These are phyloP conservation scores for Bolborhynchus lineola DNA, from an alignment of 2,113 vertebrate species.

Conservation along the genomic window DNA sequence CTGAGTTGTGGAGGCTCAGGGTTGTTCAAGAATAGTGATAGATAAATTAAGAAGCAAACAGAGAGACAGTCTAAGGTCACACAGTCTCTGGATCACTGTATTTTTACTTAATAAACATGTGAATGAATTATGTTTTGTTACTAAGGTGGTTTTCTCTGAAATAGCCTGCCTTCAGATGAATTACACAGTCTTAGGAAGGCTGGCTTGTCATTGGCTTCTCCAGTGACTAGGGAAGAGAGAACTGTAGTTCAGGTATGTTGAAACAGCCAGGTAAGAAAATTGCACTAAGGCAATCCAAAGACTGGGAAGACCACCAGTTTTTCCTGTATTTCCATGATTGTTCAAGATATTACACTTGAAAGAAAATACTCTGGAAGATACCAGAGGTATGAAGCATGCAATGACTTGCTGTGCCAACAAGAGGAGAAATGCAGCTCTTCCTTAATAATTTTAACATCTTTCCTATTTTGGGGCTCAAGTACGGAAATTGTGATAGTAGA, in stretches of 20 bases:
- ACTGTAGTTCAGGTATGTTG: neutral
- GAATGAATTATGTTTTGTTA: neutral
- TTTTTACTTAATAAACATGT: neutral
- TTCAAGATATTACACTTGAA: neutral
- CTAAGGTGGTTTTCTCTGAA: neutral
- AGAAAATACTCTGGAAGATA: neutral
- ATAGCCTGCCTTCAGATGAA: neutral
- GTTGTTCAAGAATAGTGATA: neutral
- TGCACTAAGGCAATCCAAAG: neutral
- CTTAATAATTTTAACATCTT: neutral
- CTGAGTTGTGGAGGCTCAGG: neutral
- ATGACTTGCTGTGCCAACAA: neutral
- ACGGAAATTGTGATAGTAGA: neutral
- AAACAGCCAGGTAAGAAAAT: neutral
- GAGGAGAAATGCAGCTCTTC: neutral
- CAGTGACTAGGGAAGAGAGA: neutral
- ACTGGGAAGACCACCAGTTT: neutral
- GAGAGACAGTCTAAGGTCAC: neutral
- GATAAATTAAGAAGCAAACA: neutral
- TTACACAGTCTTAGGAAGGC: neutral
- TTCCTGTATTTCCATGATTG: neutral
- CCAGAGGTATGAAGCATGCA: neutral
- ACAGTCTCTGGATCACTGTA: neutral
- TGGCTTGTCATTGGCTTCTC: neutral
- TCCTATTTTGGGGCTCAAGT: neutral